phyloP scores from a whole-genome alignment of 2,797 vertebrate species.

The Buphagus erythrorhynchus region DNA sequence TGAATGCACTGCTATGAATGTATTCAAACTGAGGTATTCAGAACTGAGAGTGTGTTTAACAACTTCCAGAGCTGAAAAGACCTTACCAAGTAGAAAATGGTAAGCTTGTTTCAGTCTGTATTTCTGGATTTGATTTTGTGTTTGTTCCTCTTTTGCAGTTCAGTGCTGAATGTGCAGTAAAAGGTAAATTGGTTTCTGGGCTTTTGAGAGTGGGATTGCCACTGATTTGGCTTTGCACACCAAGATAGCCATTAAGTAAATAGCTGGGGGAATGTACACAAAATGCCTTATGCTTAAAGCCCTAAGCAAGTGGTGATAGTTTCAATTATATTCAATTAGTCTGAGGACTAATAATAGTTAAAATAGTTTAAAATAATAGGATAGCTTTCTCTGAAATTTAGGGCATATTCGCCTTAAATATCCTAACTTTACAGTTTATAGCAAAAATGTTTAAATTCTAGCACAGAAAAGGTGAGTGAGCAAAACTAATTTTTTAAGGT shows the following conservation, averaged over 20 bases:
- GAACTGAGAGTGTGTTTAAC: neutral
- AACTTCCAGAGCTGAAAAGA: neutral
- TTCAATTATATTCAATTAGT: neutral
- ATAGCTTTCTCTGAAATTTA: neutral
- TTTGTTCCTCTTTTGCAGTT: constrained; percentile 14
- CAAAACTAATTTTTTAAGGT: neutral
- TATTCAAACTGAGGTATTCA: neutral
- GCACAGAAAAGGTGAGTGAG: neutral
- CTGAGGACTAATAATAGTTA: neutral
- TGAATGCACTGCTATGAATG: neutral
- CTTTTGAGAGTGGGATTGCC: neutral
- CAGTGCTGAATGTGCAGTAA: constrained; percentile 45
- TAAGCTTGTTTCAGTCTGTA: neutral
- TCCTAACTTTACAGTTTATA: neutral
- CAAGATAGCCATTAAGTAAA: neutral
- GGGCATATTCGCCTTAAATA: neutral
- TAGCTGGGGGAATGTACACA: constrained; percentile 1
- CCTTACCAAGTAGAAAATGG: constrained; percentile 3
- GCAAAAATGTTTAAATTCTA: neutral
- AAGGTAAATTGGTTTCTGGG: constrained; percentile 16
- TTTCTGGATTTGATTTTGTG: constrained; percentile 23
- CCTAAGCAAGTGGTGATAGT: neutral
- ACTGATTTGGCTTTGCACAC: neutral
- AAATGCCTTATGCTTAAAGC: constrained; percentile 38
- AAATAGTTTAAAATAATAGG: neutral